Percentiles rank a stretch among this genome's conserved stretches.
phyloP scores from a whole-genome alignment of 2,113 vertebrate genomes.

The Promerops cafer region DNA sequence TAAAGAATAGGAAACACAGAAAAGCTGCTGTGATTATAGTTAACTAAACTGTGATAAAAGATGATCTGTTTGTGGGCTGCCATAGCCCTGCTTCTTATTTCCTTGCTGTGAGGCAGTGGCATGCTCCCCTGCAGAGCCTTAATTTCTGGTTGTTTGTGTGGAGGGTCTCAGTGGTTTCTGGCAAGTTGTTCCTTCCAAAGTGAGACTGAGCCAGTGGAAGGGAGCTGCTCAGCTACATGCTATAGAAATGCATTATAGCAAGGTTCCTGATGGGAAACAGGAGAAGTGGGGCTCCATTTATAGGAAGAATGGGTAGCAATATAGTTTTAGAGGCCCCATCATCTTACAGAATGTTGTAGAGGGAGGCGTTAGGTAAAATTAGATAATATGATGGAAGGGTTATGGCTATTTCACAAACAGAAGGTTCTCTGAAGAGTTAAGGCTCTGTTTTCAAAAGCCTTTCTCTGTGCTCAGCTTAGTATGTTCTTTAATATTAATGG shows the following conservation, averaged over 20 bases:
- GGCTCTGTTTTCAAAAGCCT: neutral
- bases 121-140: neutral
- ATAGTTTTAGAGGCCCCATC: neutral
- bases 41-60: neutral
- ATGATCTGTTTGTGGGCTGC: neutral
- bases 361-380: neutral
- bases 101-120: neutral
- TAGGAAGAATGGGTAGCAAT: neutral
- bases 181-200: neutral
- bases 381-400: neutral
- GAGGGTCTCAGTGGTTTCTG: neutral
- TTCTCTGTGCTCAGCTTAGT: neutral
- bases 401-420: neutral
- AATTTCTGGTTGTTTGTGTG: conserved; percentile 3
- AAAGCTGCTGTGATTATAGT: neutral
- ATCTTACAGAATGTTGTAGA: neutral
- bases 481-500: neutral
- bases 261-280: neutral
- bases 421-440: conserved; percentile 6
- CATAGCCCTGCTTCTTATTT: neutral
- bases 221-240: neutral
- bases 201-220: neutral
- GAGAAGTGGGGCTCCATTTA: neutral
- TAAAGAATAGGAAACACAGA: neutral
- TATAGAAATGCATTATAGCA: neutral